Evolutionary conservation across 1,140 invertebrate genomes (phyloP), one percentile per base, ranked within the genome.

Genomic region (Bicyclus anynana): DNA sequence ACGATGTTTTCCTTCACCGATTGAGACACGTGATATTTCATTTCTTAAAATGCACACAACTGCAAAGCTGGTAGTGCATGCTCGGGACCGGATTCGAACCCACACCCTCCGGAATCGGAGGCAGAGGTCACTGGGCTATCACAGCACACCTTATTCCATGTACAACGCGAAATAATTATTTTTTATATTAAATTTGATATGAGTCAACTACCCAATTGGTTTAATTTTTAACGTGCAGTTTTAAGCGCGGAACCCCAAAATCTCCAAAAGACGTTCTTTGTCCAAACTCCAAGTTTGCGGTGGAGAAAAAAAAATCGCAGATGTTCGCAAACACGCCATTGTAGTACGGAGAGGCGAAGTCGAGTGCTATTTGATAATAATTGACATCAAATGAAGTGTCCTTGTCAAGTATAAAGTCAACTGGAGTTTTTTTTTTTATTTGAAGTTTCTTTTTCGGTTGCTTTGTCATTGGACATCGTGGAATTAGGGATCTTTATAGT

Each of bases 331-430:
- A 53, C 42, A 46, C 5, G 13, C 37, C 12, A 47, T 47, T 47
- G 44, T 62, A 53, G 37, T 49, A 29, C 16, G 5, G 20, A 23
- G 23, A 42, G 27, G 38, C 40, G 29, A 58, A 62, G 50, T 62
- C 60, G 60, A 62, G 54, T 55, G 49, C 20, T 40, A 37, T 26
- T 16, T 47, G 37, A 58, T 62, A 53, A 62, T 62, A 53, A 62
- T 62, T 62, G 60, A 57, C 60, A 53, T 62, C 52, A 35, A 57
- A 62, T 62, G 27, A 50, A 62, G 60, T 58, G 60, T 58, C 54
- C 50, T 62, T 48, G 51, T 53, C 13, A 38, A 44, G 38, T 42
- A 44, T 10, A 44, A 20, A 44, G 40, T 44, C 40, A 44, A 44
- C 17, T n/a, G 20, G 17, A 12, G 5, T 27, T 27, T 40, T 40